Evolutionary conservation across 2,797 vertebrate genomes (phyloP), one percentile per base, ranked within the genome.

Genomic region (Sylvia borin): DNA sequence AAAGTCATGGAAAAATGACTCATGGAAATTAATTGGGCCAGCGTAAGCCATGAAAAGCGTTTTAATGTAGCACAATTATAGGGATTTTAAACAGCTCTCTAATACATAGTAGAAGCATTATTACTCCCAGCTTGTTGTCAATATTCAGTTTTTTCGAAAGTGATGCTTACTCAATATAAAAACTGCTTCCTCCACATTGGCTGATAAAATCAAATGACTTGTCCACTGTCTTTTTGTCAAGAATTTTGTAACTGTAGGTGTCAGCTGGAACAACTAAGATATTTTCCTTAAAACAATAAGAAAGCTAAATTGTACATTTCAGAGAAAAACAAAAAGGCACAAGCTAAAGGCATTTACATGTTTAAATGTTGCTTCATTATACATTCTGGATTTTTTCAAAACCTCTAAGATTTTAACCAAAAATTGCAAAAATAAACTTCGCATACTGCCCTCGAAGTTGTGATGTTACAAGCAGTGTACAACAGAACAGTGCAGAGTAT

Each of bases 121-220:
- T 58, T 67, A 85, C 78, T 85, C 66, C 32, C 51, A 92, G 45
- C 16, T 76, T 72, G 16, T 64, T 83, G 60, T 38, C 34, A 67
- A 40, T 1, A 8, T 40, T 88, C 53, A 29, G 36, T 32, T 40
- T 80, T 82, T 90, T 47, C 68, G 18, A 91, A 85, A 92, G 66
- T 1, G 26, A 89, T 90, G 98, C 99, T 96, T 98, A 99, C 99
- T 99, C 97, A 78, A 98, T 98, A 94, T 98, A 97, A 97, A 99
- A 99, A 74, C 98, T 98, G 90, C 98, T 98, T 96, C 98, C 97
- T 97, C 99, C 98, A 95, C 99, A 99, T 6, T 96, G 98, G 94
- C 93, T 98, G 93, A 98, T 98, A 96, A 99, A 99, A 97, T 99
- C 98, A 42, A 95, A 91, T 84, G 99, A 99, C 94, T 98, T 98